Base-by-base conservation (phyloP, 2,113 vertebrate species). In the Beaufortia kweichowensis region DNA sequence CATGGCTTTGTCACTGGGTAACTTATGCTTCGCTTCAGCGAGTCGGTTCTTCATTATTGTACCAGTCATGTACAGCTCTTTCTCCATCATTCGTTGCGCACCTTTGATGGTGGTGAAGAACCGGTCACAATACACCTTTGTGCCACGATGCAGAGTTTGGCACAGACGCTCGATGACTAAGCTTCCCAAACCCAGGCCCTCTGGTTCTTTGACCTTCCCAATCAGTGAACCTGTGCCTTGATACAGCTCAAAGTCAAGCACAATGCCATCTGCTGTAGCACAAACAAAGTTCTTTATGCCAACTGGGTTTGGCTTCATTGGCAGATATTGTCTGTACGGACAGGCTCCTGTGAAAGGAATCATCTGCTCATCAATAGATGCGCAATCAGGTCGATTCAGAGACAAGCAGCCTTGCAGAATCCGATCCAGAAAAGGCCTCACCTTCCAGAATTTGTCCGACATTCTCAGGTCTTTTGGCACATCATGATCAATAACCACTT, bases 41-140 rank as follows among this genome's bases (percentile, higher is more conserved):
- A 80, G 29, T n/a, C 72, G 11, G 53, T 64, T 77, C 60, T 77
- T 77, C 66, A 39, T 81, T n/a, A 77, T 14, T 29, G 68, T 78
- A 24, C 80, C 80, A 53, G 67, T 81, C 24, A 24, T 24, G 21
- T 56, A 35, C 41, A 75, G n/a, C 41, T 46, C 33, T n/a, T 74
- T 78, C 53, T 73, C 55, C 53, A 74, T 14, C 76, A 81, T 48
- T 43, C 19, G 11, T 10, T 78, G 19, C 62, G 55, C 6, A 28
- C 23, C 6, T 24, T 67, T 23, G n/a, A 78, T 28, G 2, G 41
- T 60, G 48, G 80, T 78, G 41, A 78, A 77, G 60, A 55, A 81
- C 48, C 68, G 7, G 33, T 80, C 64, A 75, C 24, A 79, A 26
- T 71, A 79, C 9, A 77, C 1, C 0, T 78, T 53, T 23, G 24